These are phyloP conservation scores for Theristus sp. DNA, from an alignment of 2,888 invertebrate species.

Conservation along the genomic window DNA sequence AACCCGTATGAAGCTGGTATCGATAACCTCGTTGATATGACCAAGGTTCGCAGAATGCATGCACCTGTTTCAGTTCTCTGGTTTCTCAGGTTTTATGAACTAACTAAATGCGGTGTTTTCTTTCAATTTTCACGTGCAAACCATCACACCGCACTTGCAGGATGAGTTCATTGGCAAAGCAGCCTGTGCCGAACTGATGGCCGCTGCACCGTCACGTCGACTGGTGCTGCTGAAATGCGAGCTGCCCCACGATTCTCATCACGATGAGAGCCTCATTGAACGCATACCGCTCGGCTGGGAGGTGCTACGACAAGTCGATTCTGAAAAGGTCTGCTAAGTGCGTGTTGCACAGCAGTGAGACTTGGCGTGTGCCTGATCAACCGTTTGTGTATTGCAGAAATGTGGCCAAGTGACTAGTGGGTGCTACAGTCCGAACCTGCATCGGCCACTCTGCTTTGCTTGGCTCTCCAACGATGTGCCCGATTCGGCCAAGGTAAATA, in stretches of 20 bases:
- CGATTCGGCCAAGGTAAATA: slow-evolving; percentile 1
- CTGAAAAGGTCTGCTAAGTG: not conserved
- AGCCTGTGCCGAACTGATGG: slow-evolving; percentile 28
- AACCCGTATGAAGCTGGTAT: slow-evolving; percentile 36
- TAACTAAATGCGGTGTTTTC: no score
- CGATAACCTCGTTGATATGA: slow-evolving; percentile 25
- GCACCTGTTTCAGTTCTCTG: no score
- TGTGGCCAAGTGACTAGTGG: slow-evolving; percentile 36
- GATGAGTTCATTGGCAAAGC: slow-evolving; percentile 18
- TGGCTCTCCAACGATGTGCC: slow-evolving; percentile 28
- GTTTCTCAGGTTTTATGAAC: no score
- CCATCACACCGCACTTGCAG: no score
- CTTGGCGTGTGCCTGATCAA: no score
- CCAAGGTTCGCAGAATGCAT: slow-evolving; percentile 29
- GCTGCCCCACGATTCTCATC: not conserved
- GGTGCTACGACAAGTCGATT: not conserved
- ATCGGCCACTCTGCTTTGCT: slow-evolving; percentile 32
- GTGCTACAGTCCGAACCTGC: slow-evolving; percentile 29
- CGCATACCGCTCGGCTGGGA: slow-evolving; percentile 12
- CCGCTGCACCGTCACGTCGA: slow-evolving; percentile 23
- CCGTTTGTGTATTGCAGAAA: slow-evolving; percentile 20
- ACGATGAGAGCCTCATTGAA: slow-evolving; percentile 8
- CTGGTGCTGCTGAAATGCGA: slow-evolving; percentile 9
- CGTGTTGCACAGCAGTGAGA: no score
- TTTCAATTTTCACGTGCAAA: no score